Evolutionary conservation across 92 coral and sea anemone species (phyloP).

Genomic region (Palythoa caribaeorum): DNA sequence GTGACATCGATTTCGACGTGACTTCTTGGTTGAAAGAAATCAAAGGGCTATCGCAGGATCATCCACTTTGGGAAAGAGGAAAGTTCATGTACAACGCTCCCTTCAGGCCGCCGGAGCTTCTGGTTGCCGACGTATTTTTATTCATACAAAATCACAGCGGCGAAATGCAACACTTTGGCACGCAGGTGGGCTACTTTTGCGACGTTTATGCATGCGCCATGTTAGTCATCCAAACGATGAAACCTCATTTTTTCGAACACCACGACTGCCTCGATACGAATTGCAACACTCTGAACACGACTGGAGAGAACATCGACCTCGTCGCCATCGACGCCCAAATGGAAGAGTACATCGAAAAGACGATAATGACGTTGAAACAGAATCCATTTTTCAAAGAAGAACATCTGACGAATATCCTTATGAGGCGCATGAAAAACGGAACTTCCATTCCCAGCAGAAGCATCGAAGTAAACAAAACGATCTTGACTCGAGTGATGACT

Average conservation of each 20-base stretch:
- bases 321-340: background rate
- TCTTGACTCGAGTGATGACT: background rate
- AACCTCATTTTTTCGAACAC: background rate
- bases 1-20: background rate
- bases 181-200: background rate
- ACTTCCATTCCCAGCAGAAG: background rate
- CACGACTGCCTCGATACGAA: background rate
- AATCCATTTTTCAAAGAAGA: background rate
- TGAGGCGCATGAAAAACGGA: background rate
- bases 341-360: background rate
- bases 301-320: background rate
- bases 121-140: background rate
- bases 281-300: background rate
- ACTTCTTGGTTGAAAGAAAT: background rate
- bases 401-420: background rate
- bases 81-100: background rate
- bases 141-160: background rate
- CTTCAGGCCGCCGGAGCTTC: background rate
- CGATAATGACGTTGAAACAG: background rate
- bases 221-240: background rate
- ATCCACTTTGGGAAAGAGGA: background rate
- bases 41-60: background rate
- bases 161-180: background rate
- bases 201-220: slow-evolving; percentile 18
- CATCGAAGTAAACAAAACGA: background rate